Conservation (phyloP, 2,888 invertebrate species). For the Brachyptera putata region DNA sequence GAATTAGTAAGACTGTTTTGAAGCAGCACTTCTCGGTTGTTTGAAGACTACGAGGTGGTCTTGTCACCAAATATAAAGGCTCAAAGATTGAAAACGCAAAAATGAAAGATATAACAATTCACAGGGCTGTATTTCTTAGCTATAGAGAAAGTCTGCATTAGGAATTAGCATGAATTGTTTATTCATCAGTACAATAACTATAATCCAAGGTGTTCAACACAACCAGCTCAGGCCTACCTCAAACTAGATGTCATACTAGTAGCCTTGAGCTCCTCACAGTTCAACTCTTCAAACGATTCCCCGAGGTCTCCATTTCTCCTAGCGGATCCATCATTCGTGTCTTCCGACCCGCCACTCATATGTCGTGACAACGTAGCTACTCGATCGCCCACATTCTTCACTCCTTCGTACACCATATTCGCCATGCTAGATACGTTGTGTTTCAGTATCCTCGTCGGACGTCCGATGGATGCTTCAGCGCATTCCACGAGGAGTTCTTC, state of each 20-base stretch:
- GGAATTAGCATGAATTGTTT: too few species aligned
- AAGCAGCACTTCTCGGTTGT: too few species aligned
- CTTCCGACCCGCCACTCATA: slow-evolving; percentile 69
- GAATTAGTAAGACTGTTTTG: too few species aligned
- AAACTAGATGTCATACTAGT: slow-evolving; percentile 43
- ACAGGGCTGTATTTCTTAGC: too few species aligned
- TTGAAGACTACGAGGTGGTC: too few species aligned
- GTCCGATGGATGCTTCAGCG: slow-evolving; percentile 47
- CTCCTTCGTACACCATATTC: slow-evolving; percentile 68
- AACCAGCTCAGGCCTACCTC: too few species aligned
- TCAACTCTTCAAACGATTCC: slow-evolving; percentile 49
- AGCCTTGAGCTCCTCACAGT: slow-evolving; percentile 40
- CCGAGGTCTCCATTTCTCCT: slow-evolving; percentile 30
- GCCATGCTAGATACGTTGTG: slow-evolving; percentile 71
- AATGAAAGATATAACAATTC: too few species aligned
- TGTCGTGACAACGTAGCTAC: slow-evolving; percentile 68
- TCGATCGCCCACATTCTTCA: slow-evolving; percentile 69
- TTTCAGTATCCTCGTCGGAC: slow-evolving; percentile 63
- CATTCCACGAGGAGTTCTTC: slow-evolving; percentile 64
- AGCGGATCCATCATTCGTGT: slow-evolving; percentile 53
- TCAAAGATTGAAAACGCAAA: too few species aligned
- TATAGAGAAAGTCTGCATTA: too few species aligned
- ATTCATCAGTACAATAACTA: too few species aligned
- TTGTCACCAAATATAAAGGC: too few species aligned
- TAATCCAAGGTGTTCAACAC: too few species aligned